Evolutionary conservation across 2,888 invertebrate genomes (phyloP), one percentile per base, ranked within the genome.

Genomic region (Lasioglossum leucozonium): DNA sequence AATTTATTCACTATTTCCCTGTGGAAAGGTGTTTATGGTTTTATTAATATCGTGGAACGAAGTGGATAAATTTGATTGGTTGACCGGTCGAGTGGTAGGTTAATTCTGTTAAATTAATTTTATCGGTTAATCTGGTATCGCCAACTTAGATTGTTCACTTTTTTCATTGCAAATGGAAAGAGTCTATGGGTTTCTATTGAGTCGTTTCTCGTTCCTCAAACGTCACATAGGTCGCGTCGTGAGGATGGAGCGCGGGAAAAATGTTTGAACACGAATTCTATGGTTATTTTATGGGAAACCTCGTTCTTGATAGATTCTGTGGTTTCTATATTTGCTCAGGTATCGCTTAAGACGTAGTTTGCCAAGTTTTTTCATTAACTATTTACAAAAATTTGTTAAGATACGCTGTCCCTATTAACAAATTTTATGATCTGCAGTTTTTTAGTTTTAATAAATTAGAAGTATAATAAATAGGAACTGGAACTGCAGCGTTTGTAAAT

Each of bases 171-270:
- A 18, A 40, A 55, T 16, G 4, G 6, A 6, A 42, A 47, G 22
- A 51, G 51, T 10, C 34, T 16, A 16, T 26, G 71, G 62, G 22
- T 26, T 58, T 16, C 55, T 30, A 16, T 34, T 55, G 18, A 40
- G 22, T 26, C 34, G 44, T 13, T 16, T 51, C 42, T 37, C 42
- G 73, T 85, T 85, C 69, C 81, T 67, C n/a, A 26, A 44, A 16
- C 78, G 55, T 58, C 78, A 58, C 62, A 37, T 62, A 86, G 77
- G 58, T 55, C 69, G 84, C 84, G 75, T 76, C 65, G 62, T 84
- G 77, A 81, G 30, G 13, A 37, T 34, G 34, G 58, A 88, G 87
- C 87, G 87, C 87, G 87, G 87, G 87, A 88, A 88, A 87, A 82
- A 72, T 67, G 6, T 67, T 40, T 0, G n/a, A 51, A 13, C 62